These are phyloP conservation scores for Lordiphosa mommai DNA, from an alignment of 1,140 invertebrate species.

Conservation along the genomic window DNA sequence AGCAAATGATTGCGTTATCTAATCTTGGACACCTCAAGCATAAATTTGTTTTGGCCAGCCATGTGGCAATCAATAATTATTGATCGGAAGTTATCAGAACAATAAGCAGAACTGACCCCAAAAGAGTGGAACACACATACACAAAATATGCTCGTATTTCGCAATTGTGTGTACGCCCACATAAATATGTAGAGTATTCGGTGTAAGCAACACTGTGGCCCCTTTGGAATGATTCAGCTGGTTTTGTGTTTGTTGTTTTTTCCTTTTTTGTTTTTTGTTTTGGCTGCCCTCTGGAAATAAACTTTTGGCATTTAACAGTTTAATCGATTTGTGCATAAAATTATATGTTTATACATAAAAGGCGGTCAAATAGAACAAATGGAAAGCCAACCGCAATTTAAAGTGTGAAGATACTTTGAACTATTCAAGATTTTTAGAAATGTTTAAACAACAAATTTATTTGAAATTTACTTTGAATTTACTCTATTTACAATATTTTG, in stretches of 20 bases:
- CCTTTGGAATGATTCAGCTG: slow-evolving; percentile 2
- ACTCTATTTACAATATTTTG: no score
- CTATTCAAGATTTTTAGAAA: no score
- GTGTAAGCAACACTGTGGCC: slow-evolving; percentile 30
- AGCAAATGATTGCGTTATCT: slow-evolving; percentile 20
- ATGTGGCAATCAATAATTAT: slow-evolving; percentile 54
- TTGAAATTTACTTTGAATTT: no score
- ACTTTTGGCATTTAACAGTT: slow-evolving; percentile 55
- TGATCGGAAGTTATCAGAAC: slow-evolving; percentile 46
- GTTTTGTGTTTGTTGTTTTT: not conserved
- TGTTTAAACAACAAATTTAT: no score
- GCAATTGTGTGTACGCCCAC: slow-evolving; percentile 55
- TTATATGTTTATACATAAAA: slow-evolving; percentile 51
- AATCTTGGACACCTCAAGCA: slow-evolving; percentile 15
- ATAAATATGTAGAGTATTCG: slow-evolving; percentile 12
- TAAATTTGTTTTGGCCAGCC: slow-evolving; percentile 7
- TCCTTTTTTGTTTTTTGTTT: slow-evolving; percentile 16
- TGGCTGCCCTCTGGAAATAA: slow-evolving; percentile 50
- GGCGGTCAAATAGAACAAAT: slow-evolving; percentile 23
- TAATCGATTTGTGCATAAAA: slow-evolving; percentile 67
- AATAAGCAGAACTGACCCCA: not conserved
- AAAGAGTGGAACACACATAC: slow-evolving; percentile 35
- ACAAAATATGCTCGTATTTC: slow-evolving; percentile 34
- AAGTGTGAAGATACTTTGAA: no score
- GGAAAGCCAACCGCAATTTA: not conserved